Conservation (phyloP, 92 coral and sea anemone species). For the Zoanthus sansibaricus region DNA sequence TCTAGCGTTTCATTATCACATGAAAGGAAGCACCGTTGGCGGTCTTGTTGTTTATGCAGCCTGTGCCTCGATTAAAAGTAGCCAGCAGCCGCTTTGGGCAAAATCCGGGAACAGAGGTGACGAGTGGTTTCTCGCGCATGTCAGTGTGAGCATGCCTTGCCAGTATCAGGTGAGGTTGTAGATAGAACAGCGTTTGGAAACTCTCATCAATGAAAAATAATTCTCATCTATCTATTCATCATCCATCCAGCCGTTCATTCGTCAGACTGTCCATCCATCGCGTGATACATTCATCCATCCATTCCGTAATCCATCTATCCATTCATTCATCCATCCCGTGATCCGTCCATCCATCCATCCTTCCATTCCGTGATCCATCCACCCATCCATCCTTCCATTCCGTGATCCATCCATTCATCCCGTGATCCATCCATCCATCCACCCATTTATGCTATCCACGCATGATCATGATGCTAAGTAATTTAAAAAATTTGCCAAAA, state of each 20-base stretch:
- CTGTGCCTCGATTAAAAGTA: not conserved
- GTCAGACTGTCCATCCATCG: not conserved
- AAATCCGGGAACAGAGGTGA: constrained; percentile 24
- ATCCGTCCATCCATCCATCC: not conserved
- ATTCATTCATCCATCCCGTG: no score
- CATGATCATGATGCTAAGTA: no score
- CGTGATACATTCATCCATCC: no score
- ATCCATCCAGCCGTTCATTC: not conserved
- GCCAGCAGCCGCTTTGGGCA: constrained; percentile 24
- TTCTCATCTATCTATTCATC: no score
- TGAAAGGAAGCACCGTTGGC: constrained; percentile 20
- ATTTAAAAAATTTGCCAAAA: not conserved
- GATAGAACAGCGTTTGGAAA: no score
- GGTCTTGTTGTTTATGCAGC: constrained; percentile 18
- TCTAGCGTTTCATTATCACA: constrained; percentile 21
- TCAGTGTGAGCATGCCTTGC: constrained; percentile 25
- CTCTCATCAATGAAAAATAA: no score
- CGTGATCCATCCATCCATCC: no score
- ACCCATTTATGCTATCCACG: no score
- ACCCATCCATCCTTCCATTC: no score
- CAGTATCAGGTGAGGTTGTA: constrained; percentile 4
- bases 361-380: not conserved
- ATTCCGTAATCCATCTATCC: no score
- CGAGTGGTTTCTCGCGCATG: constrained; percentile 24
- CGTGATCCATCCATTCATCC: no score